phyloP scores from a whole-genome alignment of 1,140 invertebrate species.

The Brachionus asplanchnoidis region DNA sequence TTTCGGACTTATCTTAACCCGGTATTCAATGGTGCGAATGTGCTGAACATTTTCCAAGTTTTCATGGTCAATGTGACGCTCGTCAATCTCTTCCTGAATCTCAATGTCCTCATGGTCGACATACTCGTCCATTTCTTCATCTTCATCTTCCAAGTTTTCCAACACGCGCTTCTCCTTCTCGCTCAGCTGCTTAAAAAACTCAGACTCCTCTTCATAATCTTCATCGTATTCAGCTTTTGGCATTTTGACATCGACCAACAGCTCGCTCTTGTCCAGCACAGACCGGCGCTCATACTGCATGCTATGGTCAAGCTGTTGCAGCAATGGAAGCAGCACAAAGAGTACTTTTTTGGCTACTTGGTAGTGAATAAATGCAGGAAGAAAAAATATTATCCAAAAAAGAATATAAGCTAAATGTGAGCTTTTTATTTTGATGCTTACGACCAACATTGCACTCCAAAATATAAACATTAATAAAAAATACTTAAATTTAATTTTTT shows the following conservation, averaged over 20 bases:
- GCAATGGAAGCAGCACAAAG: not conserved
- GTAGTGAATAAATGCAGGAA: conserved; percentile 29
- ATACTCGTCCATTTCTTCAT: conserved; percentile 9
- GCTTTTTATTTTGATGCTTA: conserved; percentile 25
- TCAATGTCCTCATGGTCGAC: conserved; percentile 17
- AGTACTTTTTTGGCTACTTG: not conserved
- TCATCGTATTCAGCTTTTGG: not conserved
- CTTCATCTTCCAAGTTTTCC: not conserved
- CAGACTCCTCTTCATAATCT: not conserved
- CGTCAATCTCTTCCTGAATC: not conserved
- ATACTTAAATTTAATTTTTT: not conserved
- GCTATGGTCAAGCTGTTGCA: conserved; percentile 32
- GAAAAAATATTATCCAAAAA: conserved; percentile 38
- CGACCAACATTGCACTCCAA: not conserved
- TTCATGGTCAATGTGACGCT: not conserved
- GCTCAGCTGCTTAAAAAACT: not conserved
- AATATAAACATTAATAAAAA: conserved; percentile 6
- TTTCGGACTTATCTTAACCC: not conserved
- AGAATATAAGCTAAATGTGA: conserved; percentile 24
- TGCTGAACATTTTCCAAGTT: not conserved
- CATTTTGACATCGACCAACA: conserved; percentile 33
- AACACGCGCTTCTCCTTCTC: not conserved
- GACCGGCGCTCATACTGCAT: conserved; percentile 36
- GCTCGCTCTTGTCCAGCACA: conserved; percentile 4
- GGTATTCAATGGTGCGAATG: not conserved